Percentiles rank a stretch among this genome's conserved stretches.
Evolutionary conservation across 2,797 vertebrate species (phyloP).

Genomic region (Hydrolagus colliei): DNA sequence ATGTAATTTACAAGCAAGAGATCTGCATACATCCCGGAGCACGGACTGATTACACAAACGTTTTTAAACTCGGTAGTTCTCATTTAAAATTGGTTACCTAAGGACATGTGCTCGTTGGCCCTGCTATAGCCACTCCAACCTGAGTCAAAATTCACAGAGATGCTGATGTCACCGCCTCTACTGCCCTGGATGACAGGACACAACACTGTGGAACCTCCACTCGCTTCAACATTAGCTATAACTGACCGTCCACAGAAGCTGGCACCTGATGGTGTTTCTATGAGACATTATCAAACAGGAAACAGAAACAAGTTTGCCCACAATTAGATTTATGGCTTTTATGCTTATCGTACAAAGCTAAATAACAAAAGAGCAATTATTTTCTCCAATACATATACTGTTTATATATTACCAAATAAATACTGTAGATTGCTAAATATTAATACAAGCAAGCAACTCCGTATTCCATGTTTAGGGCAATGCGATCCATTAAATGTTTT

Average conservation of each 20-base stretch:
- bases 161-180: background rate
- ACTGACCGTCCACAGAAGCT: background rate
- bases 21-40: background rate
- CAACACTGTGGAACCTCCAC: constrained; percentile 1
- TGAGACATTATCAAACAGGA: background rate
- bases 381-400: too few species aligned
- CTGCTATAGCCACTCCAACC: background rate
- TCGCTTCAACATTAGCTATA: constrained; percentile 11
- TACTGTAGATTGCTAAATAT: too few species aligned
- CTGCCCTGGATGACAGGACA: constrained; percentile 12
- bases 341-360: too few species aligned
- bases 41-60: background rate
- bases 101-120: background rate
- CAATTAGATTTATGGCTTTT: too few species aligned
- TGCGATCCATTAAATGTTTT: too few species aligned
- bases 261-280: background rate
- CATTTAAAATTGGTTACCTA: constrained; percentile 5
- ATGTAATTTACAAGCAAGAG: background rate
- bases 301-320: too few species aligned
- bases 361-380: too few species aligned
- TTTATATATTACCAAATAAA: too few species aligned
- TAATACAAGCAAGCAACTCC: too few species aligned
- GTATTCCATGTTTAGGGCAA: too few species aligned
- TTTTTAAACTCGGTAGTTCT: background rate
- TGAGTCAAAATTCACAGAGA: background rate